Evolutionary conservation across 2,113 vertebrate genomes (phyloP).

Genomic region (Eolophus roseicapilla): DNA sequence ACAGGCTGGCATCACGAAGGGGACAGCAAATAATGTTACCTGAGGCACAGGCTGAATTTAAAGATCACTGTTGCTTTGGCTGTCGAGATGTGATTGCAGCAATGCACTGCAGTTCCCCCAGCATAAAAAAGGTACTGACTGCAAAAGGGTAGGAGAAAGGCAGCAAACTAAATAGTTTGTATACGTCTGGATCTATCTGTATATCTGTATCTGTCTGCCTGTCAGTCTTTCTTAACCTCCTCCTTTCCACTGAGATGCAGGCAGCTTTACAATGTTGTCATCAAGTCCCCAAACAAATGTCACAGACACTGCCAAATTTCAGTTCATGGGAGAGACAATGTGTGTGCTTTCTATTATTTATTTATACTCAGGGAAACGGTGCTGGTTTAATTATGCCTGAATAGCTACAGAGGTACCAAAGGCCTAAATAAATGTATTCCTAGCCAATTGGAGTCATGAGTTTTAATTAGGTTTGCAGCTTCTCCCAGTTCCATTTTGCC

Average conservation of each 20-base stretch:
- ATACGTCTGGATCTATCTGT: neutral
- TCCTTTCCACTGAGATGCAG: neutral
- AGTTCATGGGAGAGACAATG: neutral
- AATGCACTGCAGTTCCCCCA: neutral
- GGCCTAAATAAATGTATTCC: slow-evolving; percentile 15
- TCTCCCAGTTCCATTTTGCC: neutral
- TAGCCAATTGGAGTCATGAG: neutral
- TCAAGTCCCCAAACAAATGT: neutral
- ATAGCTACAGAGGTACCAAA: slow-evolving; percentile 14
- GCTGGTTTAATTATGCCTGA: slow-evolving; percentile 13
- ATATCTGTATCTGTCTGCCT: neutral
- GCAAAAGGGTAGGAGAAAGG: slow-evolving; percentile 1
- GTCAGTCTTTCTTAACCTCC: neutral
- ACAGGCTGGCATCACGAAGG: neutral
- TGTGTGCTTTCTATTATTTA: neutral
- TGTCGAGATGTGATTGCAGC: neutral
- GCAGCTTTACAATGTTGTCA: neutral
- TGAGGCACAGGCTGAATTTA: neutral
- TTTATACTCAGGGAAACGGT: slow-evolving; percentile 10
- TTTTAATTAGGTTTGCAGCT: slow-evolving; percentile 32
- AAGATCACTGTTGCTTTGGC: neutral
- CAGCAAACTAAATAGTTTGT: neutral
- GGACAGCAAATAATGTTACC: neutral
- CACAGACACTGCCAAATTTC: slow-evolving; percentile 16
- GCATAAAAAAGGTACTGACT: neutral